phyloP scores from a whole-genome alignment of 2,888 invertebrate genomes.

The Cryptocheilus praepositus region DNA sequence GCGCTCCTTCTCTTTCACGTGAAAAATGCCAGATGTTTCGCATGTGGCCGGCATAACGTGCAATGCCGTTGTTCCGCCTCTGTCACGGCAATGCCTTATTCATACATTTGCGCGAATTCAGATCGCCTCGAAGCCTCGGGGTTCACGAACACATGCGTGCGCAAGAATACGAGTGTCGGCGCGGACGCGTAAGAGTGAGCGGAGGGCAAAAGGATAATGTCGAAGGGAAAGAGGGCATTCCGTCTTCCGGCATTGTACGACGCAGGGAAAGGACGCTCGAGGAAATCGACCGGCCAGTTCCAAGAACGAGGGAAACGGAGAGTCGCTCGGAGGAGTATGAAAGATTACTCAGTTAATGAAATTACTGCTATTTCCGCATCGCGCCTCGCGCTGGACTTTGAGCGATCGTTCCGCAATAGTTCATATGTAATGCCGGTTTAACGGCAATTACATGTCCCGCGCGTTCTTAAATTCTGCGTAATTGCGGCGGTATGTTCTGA shows the following conservation, averaged over 20 bases:
- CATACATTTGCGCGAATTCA: slow-evolving; percentile 54
- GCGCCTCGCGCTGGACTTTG: too few relatives aligned
- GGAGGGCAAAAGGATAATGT: neutral
- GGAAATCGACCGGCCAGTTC: too few relatives aligned
- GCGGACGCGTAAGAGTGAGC: neutral
- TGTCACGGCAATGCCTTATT: slow-evolving; percentile 55
- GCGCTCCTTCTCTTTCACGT: slow-evolving; percentile 68
- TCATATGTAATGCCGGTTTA: too few relatives aligned
- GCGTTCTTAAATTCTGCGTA: too few relatives aligned
- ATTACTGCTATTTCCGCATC: too few relatives aligned
- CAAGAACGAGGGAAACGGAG: too few relatives aligned
- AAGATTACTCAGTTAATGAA: too few relatives aligned
- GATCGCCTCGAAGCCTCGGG: slow-evolving; percentile 30
- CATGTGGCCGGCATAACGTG: slow-evolving; percentile 68
- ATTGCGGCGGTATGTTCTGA: too few relatives aligned
- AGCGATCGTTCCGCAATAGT: too few relatives aligned
- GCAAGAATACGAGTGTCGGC: too few relatives aligned
- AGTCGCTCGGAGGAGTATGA: too few relatives aligned
- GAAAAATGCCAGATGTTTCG: slow-evolving; percentile 74
- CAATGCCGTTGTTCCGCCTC: slow-evolving; percentile 52
- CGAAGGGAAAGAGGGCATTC: slow-evolving; percentile 12
- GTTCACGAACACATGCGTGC: slow-evolving; percentile 3
- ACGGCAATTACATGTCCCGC: too few relatives aligned
- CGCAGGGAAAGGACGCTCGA: slow-evolving; percentile 2
- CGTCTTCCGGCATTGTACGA: slow-evolving; percentile 25